Percentiles rank a stretch among this genome's conserved stretches.
These are phyloP conservation scores for Struthio camelus DNA, from an alignment of 2,113 vertebrate species.

Conservation along the genomic window DNA sequence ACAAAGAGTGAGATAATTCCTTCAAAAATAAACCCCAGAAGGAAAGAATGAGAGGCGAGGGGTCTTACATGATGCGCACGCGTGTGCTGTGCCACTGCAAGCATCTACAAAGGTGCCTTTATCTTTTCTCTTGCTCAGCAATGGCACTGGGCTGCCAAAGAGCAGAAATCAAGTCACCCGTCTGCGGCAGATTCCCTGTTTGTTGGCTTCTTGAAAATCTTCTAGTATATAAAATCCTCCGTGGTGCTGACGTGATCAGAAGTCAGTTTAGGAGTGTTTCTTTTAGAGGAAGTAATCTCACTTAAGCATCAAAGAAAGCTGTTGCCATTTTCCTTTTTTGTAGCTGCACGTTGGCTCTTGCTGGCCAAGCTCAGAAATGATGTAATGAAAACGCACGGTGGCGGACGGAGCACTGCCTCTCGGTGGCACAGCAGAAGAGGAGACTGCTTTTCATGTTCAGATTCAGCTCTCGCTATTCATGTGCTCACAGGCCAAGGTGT, in stretches of 20 bases:
- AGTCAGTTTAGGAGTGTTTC: not conserved
- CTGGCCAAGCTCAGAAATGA: not conserved
- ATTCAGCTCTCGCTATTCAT: not conserved
- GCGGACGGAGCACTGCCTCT: not conserved
- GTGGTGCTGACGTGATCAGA: not conserved
- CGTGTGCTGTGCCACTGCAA: not conserved
- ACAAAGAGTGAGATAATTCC: slow-evolving; percentile 6
- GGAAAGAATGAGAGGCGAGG: slow-evolving; percentile 1
- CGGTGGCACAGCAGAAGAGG: not conserved
- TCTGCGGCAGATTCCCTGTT: not conserved
- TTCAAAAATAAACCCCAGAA: slow-evolving; percentile 17
- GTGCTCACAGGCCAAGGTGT: not conserved
- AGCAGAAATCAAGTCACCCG: not conserved
- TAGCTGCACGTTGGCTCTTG: not conserved
- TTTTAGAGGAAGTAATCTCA: slow-evolving; percentile 21
- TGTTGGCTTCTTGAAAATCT: not conserved
- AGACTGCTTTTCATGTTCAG: not conserved
- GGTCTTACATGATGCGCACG: not conserved
- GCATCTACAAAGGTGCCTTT: slow-evolving; percentile 19
- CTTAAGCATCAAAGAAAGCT: not conserved
- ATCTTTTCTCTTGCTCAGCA: slow-evolving; percentile 32
- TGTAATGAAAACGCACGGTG: not conserved
- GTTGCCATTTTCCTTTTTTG: not conserved
- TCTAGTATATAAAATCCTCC: not conserved
- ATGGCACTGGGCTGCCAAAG: slow-evolving; percentile 3